Base-by-base conservation (phyloP, 2,113 vertebrate genomes). In the Scophthalmus maximus region DNA sequence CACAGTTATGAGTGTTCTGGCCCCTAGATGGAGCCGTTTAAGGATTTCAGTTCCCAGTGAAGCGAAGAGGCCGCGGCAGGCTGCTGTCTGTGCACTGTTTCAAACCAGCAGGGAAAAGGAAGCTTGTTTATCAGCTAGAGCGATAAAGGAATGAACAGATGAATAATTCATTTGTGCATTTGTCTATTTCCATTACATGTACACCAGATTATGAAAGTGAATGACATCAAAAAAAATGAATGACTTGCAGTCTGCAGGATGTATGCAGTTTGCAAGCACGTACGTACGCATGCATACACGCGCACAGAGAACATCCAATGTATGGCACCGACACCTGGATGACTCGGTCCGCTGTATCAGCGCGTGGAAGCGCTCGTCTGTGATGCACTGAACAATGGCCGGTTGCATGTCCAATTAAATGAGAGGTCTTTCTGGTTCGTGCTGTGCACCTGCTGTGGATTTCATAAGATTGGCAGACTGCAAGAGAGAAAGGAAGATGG, bases 11-110 rank as follows among this genome's bases (percentile, higher is more conserved):
- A 22, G 0, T 5, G 10, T 23, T 76, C 9, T 73, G 59, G 55
- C n/a, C 90, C 18, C 83, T 89, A 89, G 90, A 88, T 86, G 90
- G 89, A 23, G 86, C 87, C 87, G 78, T 81, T 82, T 76, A 71
- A n/a, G 73, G 63, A 60, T n/a, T n/a, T n/a, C n/a, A n/a, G 17
- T 20, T 62, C 23, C 11, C 20, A 26, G 15, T n/a, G 8, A 22
- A 29, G 17, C 18, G 7, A 15, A 27, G 15, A 40, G 40, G 63
- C 44, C 64, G 53, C 53, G 52, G 23, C 20, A 68, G 20, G 11
- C 12, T 68, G 32, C n/a, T 18, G 20, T 10, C 52, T 44, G 38
- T 34, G 14, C 34, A 7, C 17, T 46, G 42, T 46, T 8, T 46
- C n/a, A 40, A 40, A 15, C 36, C 36, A 40, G 42, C 18, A 9